Evolutionary conservation across 2,888 invertebrate species (phyloP).

Genomic region (Tetragonula carbonaria): DNA sequence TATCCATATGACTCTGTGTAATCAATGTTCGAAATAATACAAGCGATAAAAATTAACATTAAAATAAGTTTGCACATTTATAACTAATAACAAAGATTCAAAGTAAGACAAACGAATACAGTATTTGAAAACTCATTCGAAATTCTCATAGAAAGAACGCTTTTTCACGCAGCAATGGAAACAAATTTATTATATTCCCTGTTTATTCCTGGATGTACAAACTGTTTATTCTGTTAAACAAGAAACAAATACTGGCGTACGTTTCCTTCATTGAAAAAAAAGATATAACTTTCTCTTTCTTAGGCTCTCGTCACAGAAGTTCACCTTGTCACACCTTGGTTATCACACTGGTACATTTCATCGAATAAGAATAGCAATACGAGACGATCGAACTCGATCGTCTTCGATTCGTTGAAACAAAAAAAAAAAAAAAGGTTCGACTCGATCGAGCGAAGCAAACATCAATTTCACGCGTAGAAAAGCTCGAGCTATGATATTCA

Average conservation of each 20-base stretch:
- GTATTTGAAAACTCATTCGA: no score
- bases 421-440: not conserved
- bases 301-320: not conserved
- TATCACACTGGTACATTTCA: not conserved
- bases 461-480: not conserved
- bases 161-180: not conserved
- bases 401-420: not conserved
- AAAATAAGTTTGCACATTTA: not conserved
- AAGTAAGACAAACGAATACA: no score
- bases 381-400: not conserved
- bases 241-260: not conserved
- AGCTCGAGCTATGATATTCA: not conserved
- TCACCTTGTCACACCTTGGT: not conserved
- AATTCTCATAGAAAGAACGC: not conserved
- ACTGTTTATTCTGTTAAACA: not conserved
- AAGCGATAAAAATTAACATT: not conserved
- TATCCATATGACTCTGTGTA: not conserved
- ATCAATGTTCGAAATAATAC: not conserved
- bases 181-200: not conserved
- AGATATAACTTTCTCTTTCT: not conserved
- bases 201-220: no score
- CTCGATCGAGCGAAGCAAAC: not conserved
- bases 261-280: not conserved
- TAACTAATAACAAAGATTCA: not conserved
- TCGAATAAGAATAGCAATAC: not conserved